phyloP scores from a whole-genome alignment of 2,888 invertebrate genomes.

The Caenorhabditis sulstoni region DNA sequence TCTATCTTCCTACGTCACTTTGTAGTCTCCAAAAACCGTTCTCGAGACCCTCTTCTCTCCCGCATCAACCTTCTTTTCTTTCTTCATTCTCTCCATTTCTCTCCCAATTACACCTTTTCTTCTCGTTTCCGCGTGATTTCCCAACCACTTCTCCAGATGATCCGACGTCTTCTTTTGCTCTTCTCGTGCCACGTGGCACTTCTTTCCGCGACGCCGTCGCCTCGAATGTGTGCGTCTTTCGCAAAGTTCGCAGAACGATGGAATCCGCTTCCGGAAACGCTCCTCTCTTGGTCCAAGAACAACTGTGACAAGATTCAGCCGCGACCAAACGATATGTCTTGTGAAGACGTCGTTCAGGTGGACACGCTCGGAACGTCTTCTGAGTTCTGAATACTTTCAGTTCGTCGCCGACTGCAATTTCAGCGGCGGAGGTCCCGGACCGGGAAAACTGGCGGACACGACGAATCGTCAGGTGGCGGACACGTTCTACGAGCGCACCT shows the following conservation, averaged over 20 bases:
- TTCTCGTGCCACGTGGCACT: slow-evolving; percentile 30
- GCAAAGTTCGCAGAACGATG: slow-evolving; percentile 72
- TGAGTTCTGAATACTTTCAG: slow-evolving; percentile 55
- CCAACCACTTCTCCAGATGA: slow-evolving; percentile 22
- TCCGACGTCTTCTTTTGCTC: slow-evolving; percentile 12
- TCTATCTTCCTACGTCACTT: slow-evolving; percentile 8
- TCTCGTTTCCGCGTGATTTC: background rate
- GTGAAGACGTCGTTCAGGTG: slow-evolving; percentile 71
- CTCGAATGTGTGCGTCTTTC: slow-evolving; percentile 69
- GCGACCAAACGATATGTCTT: slow-evolving; percentile 73
- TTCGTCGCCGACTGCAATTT: slow-evolving; percentile 75
- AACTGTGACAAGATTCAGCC: slow-evolving; percentile 76
- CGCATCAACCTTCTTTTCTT: slow-evolving; percentile 7
- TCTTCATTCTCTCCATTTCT: slow-evolving; percentile 6
- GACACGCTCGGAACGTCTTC: background rate
- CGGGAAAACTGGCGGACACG: slow-evolving; percentile 48
- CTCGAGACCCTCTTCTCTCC: background rate
- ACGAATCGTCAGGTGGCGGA: slow-evolving; percentile 54
- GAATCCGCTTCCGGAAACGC: slow-evolving; percentile 74
- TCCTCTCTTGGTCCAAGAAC: slow-evolving; percentile 68
- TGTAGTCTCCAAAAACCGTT: slow-evolving; percentile 46
- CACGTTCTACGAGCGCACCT: slow-evolving; percentile 63
- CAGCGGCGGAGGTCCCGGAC: slow-evolving; percentile 60
- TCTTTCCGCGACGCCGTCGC: slow-evolving; percentile 32
- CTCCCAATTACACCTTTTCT: slow-evolving; percentile 24